These are phyloP conservation scores for Sitta europaea DNA, from an alignment of 2,113 vertebrate genomes.

Conservation along the genomic window DNA sequence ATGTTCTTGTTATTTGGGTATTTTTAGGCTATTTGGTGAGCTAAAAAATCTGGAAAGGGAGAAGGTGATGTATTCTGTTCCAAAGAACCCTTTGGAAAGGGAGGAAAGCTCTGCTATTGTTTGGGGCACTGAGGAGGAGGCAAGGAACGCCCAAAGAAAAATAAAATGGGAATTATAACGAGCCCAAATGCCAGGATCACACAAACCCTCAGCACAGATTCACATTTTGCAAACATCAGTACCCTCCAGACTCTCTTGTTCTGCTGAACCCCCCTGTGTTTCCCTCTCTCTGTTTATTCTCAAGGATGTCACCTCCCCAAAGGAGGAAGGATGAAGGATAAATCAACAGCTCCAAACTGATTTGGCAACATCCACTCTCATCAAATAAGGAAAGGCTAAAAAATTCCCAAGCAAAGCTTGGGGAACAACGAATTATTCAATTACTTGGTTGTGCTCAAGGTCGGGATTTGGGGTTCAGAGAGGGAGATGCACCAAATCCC, in stretches of 20 bases:
- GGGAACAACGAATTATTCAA: neutral
- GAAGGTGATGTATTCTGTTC: conserved; percentile 19
- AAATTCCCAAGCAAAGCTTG: neutral
- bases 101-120: neutral
- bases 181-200: neutral
- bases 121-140: neutral
- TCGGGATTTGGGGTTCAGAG: neutral
- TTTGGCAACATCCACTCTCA: neutral
- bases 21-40: conserved; percentile 35
- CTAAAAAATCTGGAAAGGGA: conserved; percentile 28
- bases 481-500: neutral
- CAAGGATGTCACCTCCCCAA: neutral
- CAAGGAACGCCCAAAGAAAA: neutral
- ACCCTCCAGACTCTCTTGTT: neutral
- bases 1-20: conserved; percentile 28
- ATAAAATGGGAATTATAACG: neutral
- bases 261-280: rapidly evolving
- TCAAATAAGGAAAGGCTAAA: neutral
- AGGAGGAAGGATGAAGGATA: neutral
- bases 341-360: neutral
- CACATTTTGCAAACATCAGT: neutral
- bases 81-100: neutral
- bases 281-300: neutral
- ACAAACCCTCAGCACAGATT: neutral
- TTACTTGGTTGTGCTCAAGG: neutral